A percentile compares a stretch with the other conserved stretches of the same genome.
Evolutionary conservation across 2,113 vertebrate species (phyloP).

Genomic region (Callorhinus ursinus): DNA sequence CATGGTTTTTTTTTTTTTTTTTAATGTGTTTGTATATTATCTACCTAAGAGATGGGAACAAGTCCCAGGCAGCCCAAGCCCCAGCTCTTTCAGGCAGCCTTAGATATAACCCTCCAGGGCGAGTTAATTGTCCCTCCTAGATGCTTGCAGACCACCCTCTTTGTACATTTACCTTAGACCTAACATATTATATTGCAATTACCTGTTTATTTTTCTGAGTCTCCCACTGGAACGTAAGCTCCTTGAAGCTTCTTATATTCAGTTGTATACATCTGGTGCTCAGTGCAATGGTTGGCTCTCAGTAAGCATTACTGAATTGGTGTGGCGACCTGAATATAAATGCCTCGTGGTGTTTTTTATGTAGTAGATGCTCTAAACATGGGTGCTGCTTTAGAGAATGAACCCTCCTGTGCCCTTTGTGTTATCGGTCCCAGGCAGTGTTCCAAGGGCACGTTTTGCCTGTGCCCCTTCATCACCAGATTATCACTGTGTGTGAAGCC

Average conservation of each 20-base stretch:
- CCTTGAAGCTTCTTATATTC: not conserved
- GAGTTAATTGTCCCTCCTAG: not conserved
- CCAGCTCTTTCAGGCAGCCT: not conserved
- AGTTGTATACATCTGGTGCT: not conserved
- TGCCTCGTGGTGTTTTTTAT: not conserved
- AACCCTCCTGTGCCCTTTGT: not conserved
- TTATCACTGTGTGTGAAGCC: not conserved
- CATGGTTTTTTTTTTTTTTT: not conserved
- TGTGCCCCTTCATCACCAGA: not conserved
- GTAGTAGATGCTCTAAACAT: not conserved
- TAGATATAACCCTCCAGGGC: not conserved
- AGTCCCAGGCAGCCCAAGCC: not conserved
- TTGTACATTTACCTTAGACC: not conserved
- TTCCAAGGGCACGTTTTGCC: not conserved
- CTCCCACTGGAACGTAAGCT: not conserved
- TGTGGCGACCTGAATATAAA: not conserved
- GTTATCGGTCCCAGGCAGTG: not conserved
- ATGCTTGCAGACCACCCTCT: not conserved
- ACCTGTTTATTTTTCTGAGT: not conserved
- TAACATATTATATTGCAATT: not conserved
- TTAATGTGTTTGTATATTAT: constrained; percentile 20
- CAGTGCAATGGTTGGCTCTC: not conserved
- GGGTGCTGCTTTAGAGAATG: not conserved
- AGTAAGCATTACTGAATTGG: not conserved
- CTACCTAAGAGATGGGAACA: not conserved